A percentile compares a stretch with the other conserved stretches of the same genome.
These are phyloP conservation scores for Neopelma chrysocephalum DNA, from an alignment of 2,797 vertebrate genomes.

Conservation along the genomic window DNA sequence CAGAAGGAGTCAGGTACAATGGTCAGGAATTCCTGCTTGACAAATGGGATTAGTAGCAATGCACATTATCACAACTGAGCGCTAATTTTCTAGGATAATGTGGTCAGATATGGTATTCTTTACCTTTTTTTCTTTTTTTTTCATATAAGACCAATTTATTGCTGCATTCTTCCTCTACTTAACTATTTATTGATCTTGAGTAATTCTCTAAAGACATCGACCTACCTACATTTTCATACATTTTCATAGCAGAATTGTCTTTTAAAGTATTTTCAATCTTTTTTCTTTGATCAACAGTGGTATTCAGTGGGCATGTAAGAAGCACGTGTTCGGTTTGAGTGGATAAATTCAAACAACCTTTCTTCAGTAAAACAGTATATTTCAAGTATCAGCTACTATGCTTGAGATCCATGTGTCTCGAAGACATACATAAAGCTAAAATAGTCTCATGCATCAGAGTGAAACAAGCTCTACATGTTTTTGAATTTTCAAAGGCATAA, in stretches of 20 bases:
- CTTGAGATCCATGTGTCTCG: neutral
- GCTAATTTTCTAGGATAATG: neutral
- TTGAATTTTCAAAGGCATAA: neutral
- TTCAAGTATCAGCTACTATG: neutral
- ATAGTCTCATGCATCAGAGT: neutral
- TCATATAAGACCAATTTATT: neutral
- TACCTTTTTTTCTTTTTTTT: neutral
- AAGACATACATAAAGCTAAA: neutral
- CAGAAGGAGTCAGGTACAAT: neutral
- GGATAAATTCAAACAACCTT: neutral
- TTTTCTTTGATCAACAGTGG: neutral
- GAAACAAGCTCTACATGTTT: neutral
- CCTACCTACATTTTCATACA: neutral
- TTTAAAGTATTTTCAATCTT: neutral
- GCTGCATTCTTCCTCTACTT: neutral
- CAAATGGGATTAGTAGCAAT: neutral
- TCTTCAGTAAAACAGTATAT: neutral
- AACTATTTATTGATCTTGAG: neutral
- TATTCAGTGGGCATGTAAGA: neutral
- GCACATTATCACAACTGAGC: neutral
- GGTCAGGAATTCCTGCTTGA: neutral
- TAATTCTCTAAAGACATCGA: neutral
- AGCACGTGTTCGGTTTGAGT: neutral
- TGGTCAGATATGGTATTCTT: accelerated
- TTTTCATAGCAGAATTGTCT: neutral